phyloP scores from a whole-genome alignment of 2,888 invertebrate genomes.

The Spodoptera littoralis region DNA sequence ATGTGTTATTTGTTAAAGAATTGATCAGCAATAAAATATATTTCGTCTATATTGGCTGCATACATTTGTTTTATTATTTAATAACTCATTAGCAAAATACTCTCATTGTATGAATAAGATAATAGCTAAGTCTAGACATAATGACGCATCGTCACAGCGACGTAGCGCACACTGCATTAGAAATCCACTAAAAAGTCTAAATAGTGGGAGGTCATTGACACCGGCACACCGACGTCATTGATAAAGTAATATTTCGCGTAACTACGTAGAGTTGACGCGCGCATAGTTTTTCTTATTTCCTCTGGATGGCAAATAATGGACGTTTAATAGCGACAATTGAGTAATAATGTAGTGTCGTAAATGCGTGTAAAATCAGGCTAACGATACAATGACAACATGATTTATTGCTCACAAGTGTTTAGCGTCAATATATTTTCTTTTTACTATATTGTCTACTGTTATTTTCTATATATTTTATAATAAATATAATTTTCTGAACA shows the following conservation, averaged over 20 bases:
- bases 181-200: constrained; percentile 16
- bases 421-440: constrained; percentile 20
- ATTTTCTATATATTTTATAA: constrained; percentile 25
- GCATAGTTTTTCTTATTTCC: constrained; percentile 34
- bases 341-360: constrained; percentile 43
- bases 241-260: constrained; percentile 18
- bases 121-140: not conserved
- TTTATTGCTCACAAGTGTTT: constrained; percentile 45
- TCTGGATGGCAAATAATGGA: constrained; percentile 29
- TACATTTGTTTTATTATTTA: constrained; percentile 66
- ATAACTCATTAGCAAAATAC: too few relatives aligned
- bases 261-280: constrained; percentile 24
- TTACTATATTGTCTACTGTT: constrained; percentile 3
- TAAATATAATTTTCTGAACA: constrained; percentile 18
- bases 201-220: constrained; percentile 32
- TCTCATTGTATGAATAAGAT: constrained; percentile 5
- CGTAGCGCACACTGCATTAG: constrained; percentile 1
- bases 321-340: constrained; percentile 52
- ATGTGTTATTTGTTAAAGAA: constrained; percentile 85
- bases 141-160: constrained; percentile 14
- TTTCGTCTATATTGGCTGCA: constrained; percentile 78
- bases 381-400: constrained; percentile 34
- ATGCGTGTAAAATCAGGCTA: constrained; percentile 40
- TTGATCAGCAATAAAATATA: constrained; percentile 86
- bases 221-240: constrained; percentile 25